Evolutionary conservation across 2,888 invertebrate genomes (phyloP), one percentile per base, ranked within the genome.

Genomic region (Oscheius onirici): DNA sequence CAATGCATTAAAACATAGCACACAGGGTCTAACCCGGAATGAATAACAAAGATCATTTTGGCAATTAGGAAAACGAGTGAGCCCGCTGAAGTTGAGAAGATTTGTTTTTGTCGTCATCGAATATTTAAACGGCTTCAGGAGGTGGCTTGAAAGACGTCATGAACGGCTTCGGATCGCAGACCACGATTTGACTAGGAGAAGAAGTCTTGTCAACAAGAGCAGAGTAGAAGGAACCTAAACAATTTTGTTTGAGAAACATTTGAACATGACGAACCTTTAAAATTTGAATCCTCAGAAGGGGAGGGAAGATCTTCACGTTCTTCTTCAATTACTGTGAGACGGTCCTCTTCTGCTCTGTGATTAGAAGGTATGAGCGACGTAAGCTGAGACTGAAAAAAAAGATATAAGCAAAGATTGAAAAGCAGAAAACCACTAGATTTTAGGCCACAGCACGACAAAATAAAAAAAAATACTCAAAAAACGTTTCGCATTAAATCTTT

Each of bases 311-410:
- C 66, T 41, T 66, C 66, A 1, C 66, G 52, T 22, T 66, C 66
- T n/a, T 66, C 66, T 54, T 66, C 66, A 22, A 66, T 66, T 15
- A 66, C 66, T 13, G 66, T 66, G 2, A 66, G 43, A 13, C 66
- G 66, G 43, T 66, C 66, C 11, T 66, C 66, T 49, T 66, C 66
- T 13, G 46, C 24, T 13, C 63, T 17, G 5, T 63, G 46, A 24
- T 20, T 20, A 1, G 63, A 46, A 15, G 63, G 63, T 1, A 63
- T 11, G 3, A 63, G 28, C 2, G 63, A 20, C 0, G 63, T 49
- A 24, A 63, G 63, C 11, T 63, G 63, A 2, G 46, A 46, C 63
- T 63, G 28, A 49, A 63, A 63, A 22, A 24, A n/a, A n/a, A n/a
- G n/a, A n/a, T n/a, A n/a, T n/a, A n/a, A n/a, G n/a, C n/a, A n/a